Evolutionary conservation across 2,888 invertebrate genomes (phyloP).

Genomic region (Suillia variegata): DNA sequence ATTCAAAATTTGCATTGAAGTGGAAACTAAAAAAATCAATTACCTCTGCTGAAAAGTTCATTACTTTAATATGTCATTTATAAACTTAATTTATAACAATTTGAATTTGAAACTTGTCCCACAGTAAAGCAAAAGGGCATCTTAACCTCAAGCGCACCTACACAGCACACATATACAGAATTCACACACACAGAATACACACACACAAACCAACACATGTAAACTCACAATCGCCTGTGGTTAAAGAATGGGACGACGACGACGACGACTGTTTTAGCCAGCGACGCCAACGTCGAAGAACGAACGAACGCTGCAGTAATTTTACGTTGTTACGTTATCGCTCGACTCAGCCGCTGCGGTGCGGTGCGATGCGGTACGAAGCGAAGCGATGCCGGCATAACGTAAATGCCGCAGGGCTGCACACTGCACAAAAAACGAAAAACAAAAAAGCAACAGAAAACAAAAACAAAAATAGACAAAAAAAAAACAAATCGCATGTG

Average conservation of each 20-base stretch:
- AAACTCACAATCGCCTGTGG: slow-evolving; percentile 7
- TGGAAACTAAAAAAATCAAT: too few relatives aligned
- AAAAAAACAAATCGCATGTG: slow-evolving; percentile 38
- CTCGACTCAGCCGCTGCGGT: slow-evolving; percentile 7
- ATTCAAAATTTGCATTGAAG: too few relatives aligned
- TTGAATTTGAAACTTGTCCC: background rate
- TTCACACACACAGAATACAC: background rate
- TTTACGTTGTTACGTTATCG: slow-evolving; percentile 18
- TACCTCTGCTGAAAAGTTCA: too few relatives aligned
- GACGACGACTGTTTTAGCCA: background rate
- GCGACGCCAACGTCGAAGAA: background rate
- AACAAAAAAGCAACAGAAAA: too few relatives aligned
- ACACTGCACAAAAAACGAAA: slow-evolving; percentile 4
- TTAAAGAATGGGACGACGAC: background rate
- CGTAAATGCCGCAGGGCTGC: background rate
- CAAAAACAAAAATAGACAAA: too few relatives aligned
- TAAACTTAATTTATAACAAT: too few relatives aligned
- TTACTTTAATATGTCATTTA: too few relatives aligned
- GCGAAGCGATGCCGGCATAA: background rate
- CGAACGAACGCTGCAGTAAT: background rate
- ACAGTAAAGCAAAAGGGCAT: slow-evolving; percentile 10
- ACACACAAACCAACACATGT: background rate
- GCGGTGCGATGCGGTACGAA: background rate
- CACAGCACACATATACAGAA: background rate
- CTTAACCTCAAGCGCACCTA: slow-evolving; percentile 12